Base-by-base conservation (phyloP, 1,140 invertebrate species). In the Pantala flavescens region DNA sequence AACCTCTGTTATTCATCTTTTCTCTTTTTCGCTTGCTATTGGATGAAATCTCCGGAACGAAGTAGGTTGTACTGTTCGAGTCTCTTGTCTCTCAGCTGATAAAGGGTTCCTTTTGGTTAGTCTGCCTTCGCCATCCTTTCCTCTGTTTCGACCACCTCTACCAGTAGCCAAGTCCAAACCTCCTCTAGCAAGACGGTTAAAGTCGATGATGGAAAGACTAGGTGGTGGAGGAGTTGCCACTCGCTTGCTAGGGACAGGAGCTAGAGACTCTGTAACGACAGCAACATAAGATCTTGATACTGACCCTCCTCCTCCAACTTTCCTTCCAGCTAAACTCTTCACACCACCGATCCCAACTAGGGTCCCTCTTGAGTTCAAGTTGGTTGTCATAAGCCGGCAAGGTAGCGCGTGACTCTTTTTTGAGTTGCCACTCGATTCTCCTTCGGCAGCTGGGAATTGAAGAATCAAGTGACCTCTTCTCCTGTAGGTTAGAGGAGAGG, bases 141-240 rank as follows among this genome's bases (percentile, higher is more conserved):
- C 28, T 36, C 28, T 36, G 28, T 2, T 36, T 36, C 28, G 28
- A 36, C 28, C 28, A 74, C 78, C 80, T 77, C 78, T 80, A 71
- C 78, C 79, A 24, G 79, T 81, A 12, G 84, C 83, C 16, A 81
- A 79, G 24, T 87, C 87, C 42, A 89, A 80, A 74, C 86, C 87
- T 49, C 85, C 86, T 71, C 86, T 82, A 1, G 88, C 88, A 78
- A 91, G 85, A 80, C 88, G 84, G 84, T 90, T 91, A 79, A 91
- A 88, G 84, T 91, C 89, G 78, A 91, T 90, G 77, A 91, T 90
- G 23, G 88, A 87, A 74, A 91, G 84, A 78, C 85, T 86, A 9
- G 89, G 88, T 79, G 87, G 85, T 42, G 83, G 83, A 7, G 84
- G 82, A 79, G 23, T 82, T 23, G 74, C 5, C 71, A 14, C 16